Conservation (phyloP, 2,113 vertebrate species). For the Turdus rufiventris region DNA sequence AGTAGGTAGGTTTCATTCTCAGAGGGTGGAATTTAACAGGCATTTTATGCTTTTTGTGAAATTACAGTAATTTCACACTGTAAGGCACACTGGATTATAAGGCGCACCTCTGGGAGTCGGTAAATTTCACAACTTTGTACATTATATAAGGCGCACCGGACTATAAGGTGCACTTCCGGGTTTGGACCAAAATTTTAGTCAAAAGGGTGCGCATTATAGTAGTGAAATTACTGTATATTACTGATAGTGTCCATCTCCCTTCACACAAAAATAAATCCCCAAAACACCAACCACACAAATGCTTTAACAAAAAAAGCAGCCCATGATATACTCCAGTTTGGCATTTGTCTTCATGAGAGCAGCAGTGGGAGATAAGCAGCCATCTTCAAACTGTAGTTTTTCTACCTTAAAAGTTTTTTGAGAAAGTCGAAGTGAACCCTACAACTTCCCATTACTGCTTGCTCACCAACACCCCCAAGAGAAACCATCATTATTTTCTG, state of each 20-base stretch:
- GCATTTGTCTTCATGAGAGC: not conserved
- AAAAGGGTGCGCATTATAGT: too few species aligned
- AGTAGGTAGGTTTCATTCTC: not conserved
- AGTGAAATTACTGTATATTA: too few species aligned
- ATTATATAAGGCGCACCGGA: too few species aligned
- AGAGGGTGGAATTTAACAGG: not conserved
- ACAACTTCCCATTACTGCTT: not conserved
- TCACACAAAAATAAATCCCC: not conserved
- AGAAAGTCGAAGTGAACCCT: not conserved
- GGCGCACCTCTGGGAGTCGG: too few species aligned
- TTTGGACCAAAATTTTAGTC: too few species aligned
- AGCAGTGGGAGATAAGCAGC: not conserved
- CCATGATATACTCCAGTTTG: not conserved
- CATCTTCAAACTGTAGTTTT: not conserved
- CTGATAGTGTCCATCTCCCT: not conserved
- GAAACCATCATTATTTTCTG: not conserved
- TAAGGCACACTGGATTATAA: too few species aligned
- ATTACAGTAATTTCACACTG: too few species aligned
- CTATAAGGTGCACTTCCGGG: too few species aligned
- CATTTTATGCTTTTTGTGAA: not conserved
- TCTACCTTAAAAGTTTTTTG: not conserved
- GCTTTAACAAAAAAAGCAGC: not conserved
- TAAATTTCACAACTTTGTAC: too few species aligned
- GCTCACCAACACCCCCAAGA: not conserved
- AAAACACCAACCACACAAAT: not conserved